These are phyloP conservation scores for Crotalus horridus DNA, from an alignment of 2,113 vertebrate species.

Conservation along the genomic window DNA sequence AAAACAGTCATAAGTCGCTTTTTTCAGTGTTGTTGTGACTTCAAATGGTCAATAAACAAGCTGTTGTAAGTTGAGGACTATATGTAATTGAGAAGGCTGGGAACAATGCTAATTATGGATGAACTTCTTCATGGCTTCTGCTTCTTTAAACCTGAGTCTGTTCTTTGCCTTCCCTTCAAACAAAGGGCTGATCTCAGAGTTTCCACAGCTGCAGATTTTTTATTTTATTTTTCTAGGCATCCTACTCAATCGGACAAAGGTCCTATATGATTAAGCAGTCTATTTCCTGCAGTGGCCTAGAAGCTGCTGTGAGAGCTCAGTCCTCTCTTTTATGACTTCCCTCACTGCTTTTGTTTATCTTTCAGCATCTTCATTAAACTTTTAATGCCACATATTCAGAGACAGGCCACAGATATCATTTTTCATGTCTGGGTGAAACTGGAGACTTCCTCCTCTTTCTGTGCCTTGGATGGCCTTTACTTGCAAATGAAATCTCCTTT, in stretches of 20 bases:
- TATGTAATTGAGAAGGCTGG: neutral
- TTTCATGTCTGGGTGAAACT: neutral
- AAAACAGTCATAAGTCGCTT: too few relatives aligned
- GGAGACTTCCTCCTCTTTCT: neutral
- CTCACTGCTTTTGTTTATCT: neutral
- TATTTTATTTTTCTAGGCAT: neutral
- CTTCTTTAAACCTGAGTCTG: neutral
- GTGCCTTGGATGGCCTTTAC: neutral
- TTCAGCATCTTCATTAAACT: slow-evolving; percentile 10
- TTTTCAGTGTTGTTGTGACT: neutral
- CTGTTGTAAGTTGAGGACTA: neutral
- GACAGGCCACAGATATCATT: neutral
- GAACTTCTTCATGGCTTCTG: neutral
- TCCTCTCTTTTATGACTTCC: neutral
- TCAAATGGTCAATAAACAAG: neutral
- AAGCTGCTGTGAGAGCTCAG: neutral
- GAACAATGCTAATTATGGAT: neutral
- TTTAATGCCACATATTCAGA: neutral
- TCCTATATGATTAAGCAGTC: neutral
- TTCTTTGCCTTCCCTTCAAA: neutral
- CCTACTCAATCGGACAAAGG: neutral
- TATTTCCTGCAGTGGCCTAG: neutral
- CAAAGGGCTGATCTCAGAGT: neutral
- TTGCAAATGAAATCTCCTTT: neutral
- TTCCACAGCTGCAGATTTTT: neutral